Evolutionary conservation across 2,797 vertebrate species (phyloP), one percentile per base, ranked within the genome.

Genomic region (Moxostoma hubbsi): DNA sequence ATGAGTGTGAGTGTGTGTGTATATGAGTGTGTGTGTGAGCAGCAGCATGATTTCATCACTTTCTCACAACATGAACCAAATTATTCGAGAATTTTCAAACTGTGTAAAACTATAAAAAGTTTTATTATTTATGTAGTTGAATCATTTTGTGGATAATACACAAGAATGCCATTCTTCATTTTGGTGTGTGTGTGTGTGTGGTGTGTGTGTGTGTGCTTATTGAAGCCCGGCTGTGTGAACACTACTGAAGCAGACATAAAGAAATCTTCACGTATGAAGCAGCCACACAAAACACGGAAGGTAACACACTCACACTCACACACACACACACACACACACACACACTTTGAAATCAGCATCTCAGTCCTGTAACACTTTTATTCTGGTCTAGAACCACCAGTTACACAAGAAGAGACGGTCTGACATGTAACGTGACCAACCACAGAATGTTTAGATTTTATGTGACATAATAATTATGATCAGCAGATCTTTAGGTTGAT

Each of bases 201-300:
- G 18, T 18, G 15, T 59, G 15, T 58, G 55, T 58, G 57, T 58
- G 9, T 24, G 57, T 59, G 84, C 58, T 65, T 9, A 80, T 86
- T 86, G 84, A 77, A 96, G 95, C 95, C 95, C 73, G 95, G 95
- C 72, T 96, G 95, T 84, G 95, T 96, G 86, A 96, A 96, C 87
- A 96, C 95, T 6, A 96, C 94, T 13, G 95, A 96, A 89, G 94
- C 95, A 73, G 95, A 96, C 87, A 96, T 96, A 83, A 96, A 96
- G 92, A 96, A 96, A 82, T 96, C 95, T 62, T 96, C 95, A 75
- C 90, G 95, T 81, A 96, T 96, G 94, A 94, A 90, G 88, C 95
- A 96, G 80, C 95, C 95, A 24, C 95, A 95, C 89, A 95, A 95
- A 94, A 95, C 95, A 69, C 92, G 94, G 71, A 96, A 95, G 92